These are phyloP conservation scores for Turdus rufiventris DNA, from an alignment of 2,113 vertebrate genomes.

Conservation along the genomic window DNA sequence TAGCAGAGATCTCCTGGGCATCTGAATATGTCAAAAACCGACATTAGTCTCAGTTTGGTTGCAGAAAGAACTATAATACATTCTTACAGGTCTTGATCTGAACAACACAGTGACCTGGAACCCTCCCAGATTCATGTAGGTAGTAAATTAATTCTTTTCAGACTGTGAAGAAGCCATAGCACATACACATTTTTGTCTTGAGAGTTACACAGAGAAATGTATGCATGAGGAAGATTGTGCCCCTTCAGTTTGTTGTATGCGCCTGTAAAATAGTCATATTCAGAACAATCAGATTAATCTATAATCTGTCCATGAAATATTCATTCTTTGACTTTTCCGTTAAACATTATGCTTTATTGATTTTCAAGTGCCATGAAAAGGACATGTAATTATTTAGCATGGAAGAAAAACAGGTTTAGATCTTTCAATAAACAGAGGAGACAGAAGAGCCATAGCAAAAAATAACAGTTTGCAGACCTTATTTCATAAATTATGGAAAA, in stretches of 20 bases:
- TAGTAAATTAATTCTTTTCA: not conserved
- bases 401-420: not conserved
- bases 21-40: not conserved
- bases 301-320: not conserved
- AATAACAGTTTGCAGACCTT: not conserved
- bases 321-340: constrained; percentile 21
- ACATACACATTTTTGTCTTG: not conserved
- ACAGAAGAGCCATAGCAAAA: not conserved
- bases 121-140: not conserved
- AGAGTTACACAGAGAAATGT: not conserved
- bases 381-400: constrained; percentile 10
- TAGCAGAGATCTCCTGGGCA: not conserved
- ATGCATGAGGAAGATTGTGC: not conserved
- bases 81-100: not conserved
- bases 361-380: constrained; percentile 16
- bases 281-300: not conserved
- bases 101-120: not conserved
- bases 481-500: not conserved
- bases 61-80: not conserved
- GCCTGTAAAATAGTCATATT: not conserved
- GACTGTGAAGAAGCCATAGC: not conserved
- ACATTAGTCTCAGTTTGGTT: not conserved
- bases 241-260: not conserved
- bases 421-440: not conserved
- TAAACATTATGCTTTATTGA: not conserved